Evolutionary conservation across 2,888 invertebrate species (phyloP).

Genomic region (Nemapogon koenigi): DNA sequence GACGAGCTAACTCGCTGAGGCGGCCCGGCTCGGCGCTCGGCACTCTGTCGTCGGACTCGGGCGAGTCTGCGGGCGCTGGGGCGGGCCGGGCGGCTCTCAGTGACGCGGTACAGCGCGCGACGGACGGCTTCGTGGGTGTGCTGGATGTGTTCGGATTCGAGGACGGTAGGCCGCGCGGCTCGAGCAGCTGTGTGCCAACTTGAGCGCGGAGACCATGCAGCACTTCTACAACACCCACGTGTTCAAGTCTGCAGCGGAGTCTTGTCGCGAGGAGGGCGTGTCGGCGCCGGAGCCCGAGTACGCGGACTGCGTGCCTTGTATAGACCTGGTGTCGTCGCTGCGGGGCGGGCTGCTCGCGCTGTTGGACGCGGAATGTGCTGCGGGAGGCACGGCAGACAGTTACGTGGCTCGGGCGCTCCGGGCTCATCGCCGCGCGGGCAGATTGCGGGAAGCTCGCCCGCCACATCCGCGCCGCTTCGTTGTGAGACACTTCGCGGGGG

Average conservation of each 20-base stretch:
- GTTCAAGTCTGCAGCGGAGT: conserved; percentile 92
- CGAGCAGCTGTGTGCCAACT: conserved; percentile 93
- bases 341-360: conserved; percentile 90
- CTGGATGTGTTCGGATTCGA: conserved; percentile 98
- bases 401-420: conserved; percentile 65
- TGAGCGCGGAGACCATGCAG: conserved; percentile 97
- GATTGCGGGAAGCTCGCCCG: conserved; percentile 81
- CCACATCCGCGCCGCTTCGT: conserved; percentile 84
- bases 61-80: conserved; percentile 79
- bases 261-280: conserved; percentile 92
- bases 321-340: conserved; percentile 92
- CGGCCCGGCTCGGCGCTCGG: conserved; percentile 82
- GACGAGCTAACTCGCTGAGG: conserved; percentile 91
- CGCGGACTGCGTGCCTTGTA: conserved; percentile 94
- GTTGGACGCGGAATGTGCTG: conserved; percentile 90
- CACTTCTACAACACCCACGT: conserved; percentile 98
- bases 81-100: conserved; percentile 64
- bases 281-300: conserved; percentile 89
- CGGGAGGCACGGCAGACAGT: conserved; percentile 79
- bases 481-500: conserved; percentile 86
- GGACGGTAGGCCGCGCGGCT: conserved; percentile 87
- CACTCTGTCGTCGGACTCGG: conserved; percentile 89
- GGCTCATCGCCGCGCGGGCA: conserved; percentile 76
- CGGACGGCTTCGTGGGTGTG: conserved; percentile 94
- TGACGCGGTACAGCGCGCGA: conserved; percentile 63